Conservation (phyloP, 1,140 invertebrate species). For the Yoshiicerus persimilis region DNA sequence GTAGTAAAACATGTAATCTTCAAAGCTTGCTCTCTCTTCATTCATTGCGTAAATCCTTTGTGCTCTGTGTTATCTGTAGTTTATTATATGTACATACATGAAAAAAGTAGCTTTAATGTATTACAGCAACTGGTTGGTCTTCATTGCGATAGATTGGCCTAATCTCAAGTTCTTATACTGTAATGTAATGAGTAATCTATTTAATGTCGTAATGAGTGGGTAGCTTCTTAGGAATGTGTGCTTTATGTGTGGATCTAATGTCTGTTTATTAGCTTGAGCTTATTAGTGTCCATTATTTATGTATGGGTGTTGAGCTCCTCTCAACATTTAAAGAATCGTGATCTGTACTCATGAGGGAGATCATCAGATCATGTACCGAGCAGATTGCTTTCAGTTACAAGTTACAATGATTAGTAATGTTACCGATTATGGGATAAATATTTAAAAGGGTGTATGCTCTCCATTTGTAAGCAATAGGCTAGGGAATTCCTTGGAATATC, state of each 20-base stretch:
- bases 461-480: background rate
- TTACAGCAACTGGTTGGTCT: background rate
- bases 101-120: background rate
- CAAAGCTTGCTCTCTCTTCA: background rate
- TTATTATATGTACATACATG: background rate
- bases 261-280: conserved; percentile 2
- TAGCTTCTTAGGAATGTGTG: conserved; percentile 5
- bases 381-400: background rate
- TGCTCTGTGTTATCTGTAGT: background rate
- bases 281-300: background rate
- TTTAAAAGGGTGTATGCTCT: background rate
- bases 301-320: background rate
- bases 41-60: background rate
- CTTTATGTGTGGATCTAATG: background rate
- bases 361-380: background rate
- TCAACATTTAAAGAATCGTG: background rate
- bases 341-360: too few species aligned
- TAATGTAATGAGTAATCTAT: background rate
- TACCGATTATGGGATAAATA: background rate
- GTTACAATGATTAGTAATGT: background rate
- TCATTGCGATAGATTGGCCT: background rate
- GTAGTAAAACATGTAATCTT: background rate
- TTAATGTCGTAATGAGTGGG: background rate
- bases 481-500: background rate
- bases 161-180: background rate